Base-by-base conservation (phyloP, 2,113 vertebrate species). In the Abramis brama region DNA sequence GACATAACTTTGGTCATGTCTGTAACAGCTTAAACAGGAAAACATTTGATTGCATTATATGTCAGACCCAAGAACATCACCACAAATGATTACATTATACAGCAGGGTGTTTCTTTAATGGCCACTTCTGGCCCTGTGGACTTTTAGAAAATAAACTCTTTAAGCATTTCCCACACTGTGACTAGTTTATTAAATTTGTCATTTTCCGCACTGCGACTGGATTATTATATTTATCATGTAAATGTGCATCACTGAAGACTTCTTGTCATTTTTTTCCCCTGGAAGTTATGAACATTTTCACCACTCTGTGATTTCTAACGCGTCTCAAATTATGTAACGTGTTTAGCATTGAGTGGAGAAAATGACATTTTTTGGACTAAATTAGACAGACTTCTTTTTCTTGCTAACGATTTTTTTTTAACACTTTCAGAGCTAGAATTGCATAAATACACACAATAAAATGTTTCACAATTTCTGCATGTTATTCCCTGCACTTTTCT, bases 91-190 rank as follows among this genome's bases (percentile, higher is more conserved):
- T 73, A 6, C 9, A 12, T 73, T 73, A 73, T 13, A 73, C 9
- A 43, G 4, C 5, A n/a, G 19, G n/a, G 59, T 62, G 9, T 62
- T 62, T 62, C 23, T 62, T 12, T 4, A 60, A 71, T 5, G 10
- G 19, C 21, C 70, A 73, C 36, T 71, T 43, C 68, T 71, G 68
- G 68, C 9, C 36, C 68, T 43, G 68, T 71, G 68, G 68, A 43
- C 68, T 43, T 43, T 71, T 73, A 43, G 0, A 36, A 43, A 71
- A 70, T 70, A 70, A 70, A 21, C 30, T 68, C 13, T 66, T 30
- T 17, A 68, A 33, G 36, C 64, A 68, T 68, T 33, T 68, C 7
- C 7, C 17, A 36, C 30, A 36, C 30, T 36, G 30, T 21, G 17
- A 39, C 19, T 39, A 21, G 3, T 70, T 33, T 68, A 68, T 68